A percentile compares a stretch with the other conserved stretches of the same genome.
These are phyloP conservation scores for Borostomias antarcticus DNA, from an alignment of 2,797 vertebrate genomes.

Conservation along the genomic window DNA sequence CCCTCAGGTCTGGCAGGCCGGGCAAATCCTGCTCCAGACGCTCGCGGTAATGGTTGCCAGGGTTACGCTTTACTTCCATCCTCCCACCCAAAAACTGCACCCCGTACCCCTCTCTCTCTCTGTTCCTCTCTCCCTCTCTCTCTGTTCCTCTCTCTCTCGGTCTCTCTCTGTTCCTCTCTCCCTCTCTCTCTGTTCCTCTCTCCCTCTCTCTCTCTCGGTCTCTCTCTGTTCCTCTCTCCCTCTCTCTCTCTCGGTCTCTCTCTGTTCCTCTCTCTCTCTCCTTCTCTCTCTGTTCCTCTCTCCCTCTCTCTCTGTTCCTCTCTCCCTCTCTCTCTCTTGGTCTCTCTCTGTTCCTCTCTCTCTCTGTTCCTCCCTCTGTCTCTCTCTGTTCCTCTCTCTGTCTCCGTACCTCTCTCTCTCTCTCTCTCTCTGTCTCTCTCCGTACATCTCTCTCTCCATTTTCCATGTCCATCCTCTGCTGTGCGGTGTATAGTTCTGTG, in stretches of 20 bases:
- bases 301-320: conserved; percentile 22
- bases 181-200: conserved; percentile 27
- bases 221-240: conserved; percentile 16
- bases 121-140: neutral
- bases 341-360: too few relatives aligned
- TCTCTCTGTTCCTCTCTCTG: conserved; percentile 33
- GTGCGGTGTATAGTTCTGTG: conserved; percentile 56
- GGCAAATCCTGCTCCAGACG: conserved; percentile 73
- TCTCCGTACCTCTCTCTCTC: conserved; percentile 2
- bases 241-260: neutral
- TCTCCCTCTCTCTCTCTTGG: too few relatives aligned
- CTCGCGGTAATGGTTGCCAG: conserved; percentile 77
- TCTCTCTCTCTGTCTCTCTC: too few relatives aligned
- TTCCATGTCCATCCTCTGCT: conserved; percentile 56
- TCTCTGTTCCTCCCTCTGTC: neutral
- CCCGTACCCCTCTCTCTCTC: neutral
- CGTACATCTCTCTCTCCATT: too few relatives aligned
- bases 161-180: conserved; percentile 6
- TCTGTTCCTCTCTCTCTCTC: conserved; percentile 32
- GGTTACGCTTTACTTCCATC: conserved; percentile 52
- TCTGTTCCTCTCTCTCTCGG: conserved; percentile 31
- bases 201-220: conserved; percentile 30
- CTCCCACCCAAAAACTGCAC: conserved; percentile 43
- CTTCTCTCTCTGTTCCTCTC: too few relatives aligned
- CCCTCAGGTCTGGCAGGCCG: conserved; percentile 78